Conservation (phyloP, 2,888 invertebrate genomes). For the Operophtera brumata region DNA sequence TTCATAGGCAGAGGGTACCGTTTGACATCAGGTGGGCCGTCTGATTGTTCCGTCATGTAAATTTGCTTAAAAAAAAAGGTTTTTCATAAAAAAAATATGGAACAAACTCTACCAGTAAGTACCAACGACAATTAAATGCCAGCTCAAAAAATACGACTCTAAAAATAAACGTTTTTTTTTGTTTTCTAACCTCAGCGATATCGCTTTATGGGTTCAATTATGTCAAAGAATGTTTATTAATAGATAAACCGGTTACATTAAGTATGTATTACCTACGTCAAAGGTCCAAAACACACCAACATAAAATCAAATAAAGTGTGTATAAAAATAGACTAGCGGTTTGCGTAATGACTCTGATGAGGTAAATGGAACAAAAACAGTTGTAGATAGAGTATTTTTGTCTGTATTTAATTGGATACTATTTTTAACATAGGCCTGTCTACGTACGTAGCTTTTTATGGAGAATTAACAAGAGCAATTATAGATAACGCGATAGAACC, state of each 20-base stretch:
- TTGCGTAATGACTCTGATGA: not conserved
- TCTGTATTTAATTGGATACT: not conserved
- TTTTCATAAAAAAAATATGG: too few relatives aligned
- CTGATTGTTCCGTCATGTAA: too few relatives aligned
- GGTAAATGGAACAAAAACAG: slow-evolving; percentile 2
- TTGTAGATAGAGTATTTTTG: not conserved
- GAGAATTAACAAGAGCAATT: not conserved
- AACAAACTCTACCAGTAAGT: too few relatives aligned
- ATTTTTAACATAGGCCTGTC: not conserved
- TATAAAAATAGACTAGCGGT: slow-evolving; percentile 10
- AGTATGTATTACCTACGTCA: slow-evolving; percentile 45
- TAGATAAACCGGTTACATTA: slow-evolving; percentile 43
- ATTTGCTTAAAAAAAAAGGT: too few relatives aligned
- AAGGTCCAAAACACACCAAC: slow-evolving; percentile 28
- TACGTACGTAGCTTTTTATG: not conserved
- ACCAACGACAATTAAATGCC: too few relatives aligned
- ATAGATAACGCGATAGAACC: not conserved
- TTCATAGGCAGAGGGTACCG: too few relatives aligned
- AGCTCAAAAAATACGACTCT: slow-evolving; percentile 1
- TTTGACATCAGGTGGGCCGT: too few relatives aligned
- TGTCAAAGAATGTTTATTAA: slow-evolving; percentile 40
- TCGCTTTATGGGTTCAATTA: slow-evolving; percentile 31
- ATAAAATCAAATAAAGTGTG: slow-evolving; percentile 10
- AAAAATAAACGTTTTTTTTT: slow-evolving; percentile 15
- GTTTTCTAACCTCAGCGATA: slow-evolving; percentile 21